Evolutionary conservation across 2,113 vertebrate genomes (phyloP), one percentile per base, ranked within the genome.

Genomic region (Atractosteus spatula): DNA sequence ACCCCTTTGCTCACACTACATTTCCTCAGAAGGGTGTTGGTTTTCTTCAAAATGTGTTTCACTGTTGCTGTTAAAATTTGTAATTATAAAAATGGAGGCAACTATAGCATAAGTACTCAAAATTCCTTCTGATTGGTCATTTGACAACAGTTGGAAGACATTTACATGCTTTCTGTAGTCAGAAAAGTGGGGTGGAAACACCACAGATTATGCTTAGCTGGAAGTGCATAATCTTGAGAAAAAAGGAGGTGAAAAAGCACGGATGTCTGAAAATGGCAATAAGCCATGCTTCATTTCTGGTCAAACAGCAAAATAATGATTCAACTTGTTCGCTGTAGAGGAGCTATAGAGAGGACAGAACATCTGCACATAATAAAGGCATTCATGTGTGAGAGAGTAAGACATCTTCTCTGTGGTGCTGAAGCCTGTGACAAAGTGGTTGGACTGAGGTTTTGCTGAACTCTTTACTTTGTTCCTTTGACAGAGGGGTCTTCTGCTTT

Each of bases 361-460:
- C 87, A 89, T 90, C 87, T 89, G 83, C 82, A 86, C 85, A 85
- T 88, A 89, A 89, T 88, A 78, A 83, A 82, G 69, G 80, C 78
- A 88, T 92, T 92, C 85, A 90, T 83, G 71, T 71, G 77, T 55
- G 75, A 87, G 81, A 79, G 83, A 81, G 69, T 47, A 2, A 29
- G 79, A 66, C 69, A 61, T 78, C 67, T 80, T 81, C 71, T 66
- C 85, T 85, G 71, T 81, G 81, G 63, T 73, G 72, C 43, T 78
- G 74, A 45, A 73, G 78, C 81, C 12, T 14, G 57, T 13, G 7
- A n/a, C 41, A 54, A 29, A 29, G 12, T 43, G 70, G 44, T 12
- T 3, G 61, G 59, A 41, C 8, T 29, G 57, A 16, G 43, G 68
- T 43, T 7, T n/a, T 14, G 47, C 47, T 51, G 47, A 51, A 51